phyloP scores from a whole-genome alignment of 2,113 vertebrate genomes.

The Mormoops blainvillei region DNA sequence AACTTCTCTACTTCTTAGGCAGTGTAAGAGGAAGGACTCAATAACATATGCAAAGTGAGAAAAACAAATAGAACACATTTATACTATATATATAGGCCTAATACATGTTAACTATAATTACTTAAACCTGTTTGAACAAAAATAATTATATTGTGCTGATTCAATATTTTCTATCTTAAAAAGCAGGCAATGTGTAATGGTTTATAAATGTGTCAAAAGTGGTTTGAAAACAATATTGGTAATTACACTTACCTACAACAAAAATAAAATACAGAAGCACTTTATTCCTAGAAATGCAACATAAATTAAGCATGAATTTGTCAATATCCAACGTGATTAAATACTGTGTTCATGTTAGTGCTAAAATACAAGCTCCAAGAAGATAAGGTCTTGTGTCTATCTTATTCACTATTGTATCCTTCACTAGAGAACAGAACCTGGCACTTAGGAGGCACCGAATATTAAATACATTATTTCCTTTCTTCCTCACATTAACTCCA shows the following conservation, averaged over 20 bases:
- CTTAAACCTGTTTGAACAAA: conserved; percentile 10
- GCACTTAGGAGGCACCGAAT: neutral
- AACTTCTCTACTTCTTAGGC: neutral
- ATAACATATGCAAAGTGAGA: conserved; percentile 5
- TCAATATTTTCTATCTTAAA: conserved; percentile 8
- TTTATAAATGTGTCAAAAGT: neutral
- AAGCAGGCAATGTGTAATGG: neutral
- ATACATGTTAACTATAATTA: conserved; percentile 16
- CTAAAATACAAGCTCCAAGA: conserved; percentile 16
- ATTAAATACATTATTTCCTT: conserved; percentile 3
- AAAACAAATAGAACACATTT: conserved; percentile 16
- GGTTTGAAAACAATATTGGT: neutral
- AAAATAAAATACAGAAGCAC: conserved; percentile 11
- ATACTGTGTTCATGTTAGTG: neutral
- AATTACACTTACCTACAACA: conserved; percentile 18
- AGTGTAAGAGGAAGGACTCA: neutral
- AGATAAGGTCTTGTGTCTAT: neutral
- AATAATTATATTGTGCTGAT: neutral
- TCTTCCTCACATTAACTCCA: neutral
- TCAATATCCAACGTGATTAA: conserved; percentile 4
- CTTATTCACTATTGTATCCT: neutral
- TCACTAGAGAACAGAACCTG: neutral
- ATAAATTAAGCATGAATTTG: conserved; percentile 16
- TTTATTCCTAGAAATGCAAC: conserved; percentile 23
- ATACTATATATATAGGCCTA: neutral